Base-by-base conservation (phyloP, 2,113 vertebrate species). In the Tenrec ecaudatus region DNA sequence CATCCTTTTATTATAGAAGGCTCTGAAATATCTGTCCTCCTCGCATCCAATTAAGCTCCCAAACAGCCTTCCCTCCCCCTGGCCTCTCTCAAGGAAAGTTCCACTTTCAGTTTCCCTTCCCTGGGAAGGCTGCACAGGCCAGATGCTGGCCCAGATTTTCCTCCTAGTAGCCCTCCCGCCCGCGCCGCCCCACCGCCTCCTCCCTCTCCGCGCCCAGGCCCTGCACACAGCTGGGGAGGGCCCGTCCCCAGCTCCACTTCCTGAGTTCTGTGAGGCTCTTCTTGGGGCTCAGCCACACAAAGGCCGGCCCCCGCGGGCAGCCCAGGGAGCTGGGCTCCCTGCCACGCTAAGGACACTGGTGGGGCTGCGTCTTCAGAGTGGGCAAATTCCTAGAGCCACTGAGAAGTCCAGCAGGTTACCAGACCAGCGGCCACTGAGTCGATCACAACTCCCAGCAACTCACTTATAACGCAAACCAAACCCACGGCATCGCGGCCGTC, bases 181-280 rank as follows among this genome's bases (percentile, higher is more conserved):
- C 25, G n/a, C n/a, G n/a, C n/a, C n/a, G n/a, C 23, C 23, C 25
- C 23, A 25, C 25, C 64, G 7, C 25, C 22, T 62, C 4, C 60
- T 62, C 2, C 2, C 29, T 53, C 80, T 53, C 33, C 79, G 73
- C 23, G 43, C 22, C 19, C 68, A 69, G 47, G 43, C 22, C 73
- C 89, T 31, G 11, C 71, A 58, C 60, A 60, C 68, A 89, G 77
- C 58, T 40, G 84, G 84, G 68, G 82, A 88, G 73, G 62, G 31
- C 86, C 36, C 40, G 53, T 77, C 47, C 88, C 88, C 31, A 15
- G 12, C 80, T 82, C 58, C 62, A 60, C 93, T 88, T 91, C 95
- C 95, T 93, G 93, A n/a, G 75, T 64, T 85, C 91, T 69, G 14
- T 0, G 68, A 60, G 58, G 76, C 84, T 62, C 64, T 86, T 86